Conservation (phyloP, 2,797 vertebrate species). For the Setipinna tenuifilis region DNA sequence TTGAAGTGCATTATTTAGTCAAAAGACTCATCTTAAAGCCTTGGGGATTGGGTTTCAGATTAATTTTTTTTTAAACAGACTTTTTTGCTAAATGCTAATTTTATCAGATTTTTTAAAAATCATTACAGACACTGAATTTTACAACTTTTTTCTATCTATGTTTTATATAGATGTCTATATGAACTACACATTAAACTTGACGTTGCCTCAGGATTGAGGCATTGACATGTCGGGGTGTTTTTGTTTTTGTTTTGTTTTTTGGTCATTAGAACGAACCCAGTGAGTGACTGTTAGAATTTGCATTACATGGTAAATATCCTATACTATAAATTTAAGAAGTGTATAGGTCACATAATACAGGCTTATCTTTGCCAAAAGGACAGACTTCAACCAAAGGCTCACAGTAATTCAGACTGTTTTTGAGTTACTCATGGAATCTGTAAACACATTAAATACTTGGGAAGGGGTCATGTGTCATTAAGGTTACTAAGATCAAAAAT, state of each 20-base stretch:
- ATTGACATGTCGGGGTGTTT: background rate
- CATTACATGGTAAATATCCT: background rate
- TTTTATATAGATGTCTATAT: constrained; percentile 69
- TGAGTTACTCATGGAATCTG: background rate
- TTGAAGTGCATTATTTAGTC: constrained; percentile 17
- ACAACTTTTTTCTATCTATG: constrained; percentile 59
- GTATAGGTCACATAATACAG: background rate
- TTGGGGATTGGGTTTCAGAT: background rate
- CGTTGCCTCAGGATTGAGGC: background rate
- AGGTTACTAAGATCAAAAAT: background rate
- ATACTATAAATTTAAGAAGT: background rate
- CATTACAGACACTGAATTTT: background rate
- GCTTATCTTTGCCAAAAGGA: background rate
- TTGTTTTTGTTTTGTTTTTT: too few relatives aligned
- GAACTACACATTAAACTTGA: background rate
- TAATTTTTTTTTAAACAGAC: background rate
- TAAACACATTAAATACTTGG: background rate
- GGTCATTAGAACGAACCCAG: background rate
- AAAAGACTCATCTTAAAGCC: background rate
- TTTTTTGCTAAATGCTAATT: background rate
- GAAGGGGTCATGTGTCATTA: background rate
- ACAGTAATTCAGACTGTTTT: background rate
- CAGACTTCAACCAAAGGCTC: background rate
- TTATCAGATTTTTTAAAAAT: constrained; percentile 11
- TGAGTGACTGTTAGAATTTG: background rate